phyloP scores from a whole-genome alignment of 2,113 vertebrate species.

The Galbula dea region DNA sequence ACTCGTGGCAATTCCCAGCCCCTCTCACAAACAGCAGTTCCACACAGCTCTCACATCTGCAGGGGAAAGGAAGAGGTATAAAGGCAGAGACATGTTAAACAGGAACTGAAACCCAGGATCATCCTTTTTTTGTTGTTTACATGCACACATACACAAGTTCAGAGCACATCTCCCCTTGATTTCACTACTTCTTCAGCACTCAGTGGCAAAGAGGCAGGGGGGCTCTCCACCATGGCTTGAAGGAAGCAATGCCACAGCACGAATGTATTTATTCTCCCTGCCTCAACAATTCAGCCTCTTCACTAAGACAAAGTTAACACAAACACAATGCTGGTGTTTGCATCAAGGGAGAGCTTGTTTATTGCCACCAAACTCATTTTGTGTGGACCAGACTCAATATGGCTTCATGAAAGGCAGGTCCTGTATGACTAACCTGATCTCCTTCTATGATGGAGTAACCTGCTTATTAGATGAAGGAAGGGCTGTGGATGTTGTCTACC shows the following conservation, averaged over 20 bases:
- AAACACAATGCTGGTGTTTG: not conserved
- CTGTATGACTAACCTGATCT: too few relatives aligned
- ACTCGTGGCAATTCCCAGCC: conserved; percentile 93
- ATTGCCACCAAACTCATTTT: not conserved
- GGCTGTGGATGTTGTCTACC: too few relatives aligned
- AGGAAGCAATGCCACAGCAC: not conserved
- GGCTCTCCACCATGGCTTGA: not conserved
- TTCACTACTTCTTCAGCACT: not conserved
- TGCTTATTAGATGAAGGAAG: too few relatives aligned
- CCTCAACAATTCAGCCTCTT: not conserved
- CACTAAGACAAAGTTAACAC: not conserved
- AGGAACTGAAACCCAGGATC: not conserved
- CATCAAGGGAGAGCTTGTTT: not conserved
- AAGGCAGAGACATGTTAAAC: not conserved
- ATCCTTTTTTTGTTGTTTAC: not conserved
- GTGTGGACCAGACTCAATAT: rapidly evolving
- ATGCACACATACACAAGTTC: not conserved
- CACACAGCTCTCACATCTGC: conserved; percentile 95
- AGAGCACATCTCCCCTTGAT: not conserved
- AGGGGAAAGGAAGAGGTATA: not conserved
- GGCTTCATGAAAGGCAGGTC: too few relatives aligned
- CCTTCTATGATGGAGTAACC: too few relatives aligned
- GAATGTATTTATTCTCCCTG: not conserved
- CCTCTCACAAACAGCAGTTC: conserved; percentile 96
- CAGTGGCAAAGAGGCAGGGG: not conserved